Conservation (phyloP, 64 coral and sea anemone species). For the Pocillopora damicornis region DNA sequence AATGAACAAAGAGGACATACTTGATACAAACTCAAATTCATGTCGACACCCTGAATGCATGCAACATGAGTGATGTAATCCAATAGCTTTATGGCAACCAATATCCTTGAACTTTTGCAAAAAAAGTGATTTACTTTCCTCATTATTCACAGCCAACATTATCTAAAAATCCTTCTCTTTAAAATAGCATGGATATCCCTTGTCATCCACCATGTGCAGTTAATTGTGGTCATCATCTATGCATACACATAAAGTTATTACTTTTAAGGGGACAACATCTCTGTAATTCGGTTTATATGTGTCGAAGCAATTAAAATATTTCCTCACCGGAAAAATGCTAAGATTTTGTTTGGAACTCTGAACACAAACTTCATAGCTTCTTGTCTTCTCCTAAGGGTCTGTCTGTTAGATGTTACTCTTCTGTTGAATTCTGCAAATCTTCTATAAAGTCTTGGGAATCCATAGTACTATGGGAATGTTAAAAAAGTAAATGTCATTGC, state of each 20-base stretch:
- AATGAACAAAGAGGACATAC: too few relatives aligned
- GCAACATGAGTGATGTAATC: too few relatives aligned
- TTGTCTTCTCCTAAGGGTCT: conserved; percentile 80
- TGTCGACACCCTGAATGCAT: too few relatives aligned
- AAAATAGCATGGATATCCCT: too few relatives aligned
- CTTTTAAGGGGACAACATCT: neutral
- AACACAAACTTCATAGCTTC: conserved; percentile 81
- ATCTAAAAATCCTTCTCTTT: too few relatives aligned
- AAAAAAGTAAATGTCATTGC: neutral
- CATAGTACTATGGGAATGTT: conserved; percentile 78
- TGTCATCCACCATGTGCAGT: too few relatives aligned
- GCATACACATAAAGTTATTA: neutral
- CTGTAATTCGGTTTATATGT: neutral
- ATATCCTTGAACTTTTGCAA: too few relatives aligned
- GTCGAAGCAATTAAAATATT: neutral
- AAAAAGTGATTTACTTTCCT: too few relatives aligned
- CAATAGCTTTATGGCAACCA: too few relatives aligned
- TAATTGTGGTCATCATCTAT: too few relatives aligned
- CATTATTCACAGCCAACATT: too few relatives aligned
- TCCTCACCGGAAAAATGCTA: conserved; percentile 72
- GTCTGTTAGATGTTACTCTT: conserved; percentile 82
- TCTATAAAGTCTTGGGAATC: conserved; percentile 95
- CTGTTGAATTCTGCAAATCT: conserved; percentile 95
- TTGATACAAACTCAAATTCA: too few relatives aligned
- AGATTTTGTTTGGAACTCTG: conserved; percentile 89